phyloP scores from a whole-genome alignment of 2,113 vertebrate species.

The Hippocampus mohnikei region DNA sequence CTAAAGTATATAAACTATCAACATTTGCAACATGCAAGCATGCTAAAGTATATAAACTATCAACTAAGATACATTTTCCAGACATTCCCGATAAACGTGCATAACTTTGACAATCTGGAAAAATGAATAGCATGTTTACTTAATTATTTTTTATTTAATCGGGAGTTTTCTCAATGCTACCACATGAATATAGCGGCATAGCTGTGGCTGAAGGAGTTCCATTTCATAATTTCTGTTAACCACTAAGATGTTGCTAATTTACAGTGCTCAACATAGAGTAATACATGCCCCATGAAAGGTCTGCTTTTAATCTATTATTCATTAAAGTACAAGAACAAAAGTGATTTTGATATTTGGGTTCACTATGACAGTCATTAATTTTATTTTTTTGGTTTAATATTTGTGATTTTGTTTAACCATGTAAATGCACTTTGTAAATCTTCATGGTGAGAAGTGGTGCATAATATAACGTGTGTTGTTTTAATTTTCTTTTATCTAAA shows the following conservation, averaged over 20 bases:
- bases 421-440: neutral
- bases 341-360: neutral
- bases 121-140: neutral
- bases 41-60: conserved; percentile 30
- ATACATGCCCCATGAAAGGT: neutral
- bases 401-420: neutral
- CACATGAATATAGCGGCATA: neutral
- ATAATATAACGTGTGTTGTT: no score
- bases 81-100: conserved; percentile 9
- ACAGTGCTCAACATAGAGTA: neutral
- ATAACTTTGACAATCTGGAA: neutral
- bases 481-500: no score
- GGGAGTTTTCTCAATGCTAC: neutral
- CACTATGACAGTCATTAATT: neutral
- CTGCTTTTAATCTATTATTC: neutral
- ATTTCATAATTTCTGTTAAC: neutral
- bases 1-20: conserved; percentile 23
- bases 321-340: neutral
- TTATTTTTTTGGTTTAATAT: neutral
- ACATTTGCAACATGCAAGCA: neutral
- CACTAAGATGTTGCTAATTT: neutral
- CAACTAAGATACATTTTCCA: conserved; percentile 18
- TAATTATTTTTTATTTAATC: neutral
- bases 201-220: neutral
- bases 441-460: no score